Conservation (phyloP, 92 coral and sea anemone genomes). For the Porites cylindrica region DNA sequence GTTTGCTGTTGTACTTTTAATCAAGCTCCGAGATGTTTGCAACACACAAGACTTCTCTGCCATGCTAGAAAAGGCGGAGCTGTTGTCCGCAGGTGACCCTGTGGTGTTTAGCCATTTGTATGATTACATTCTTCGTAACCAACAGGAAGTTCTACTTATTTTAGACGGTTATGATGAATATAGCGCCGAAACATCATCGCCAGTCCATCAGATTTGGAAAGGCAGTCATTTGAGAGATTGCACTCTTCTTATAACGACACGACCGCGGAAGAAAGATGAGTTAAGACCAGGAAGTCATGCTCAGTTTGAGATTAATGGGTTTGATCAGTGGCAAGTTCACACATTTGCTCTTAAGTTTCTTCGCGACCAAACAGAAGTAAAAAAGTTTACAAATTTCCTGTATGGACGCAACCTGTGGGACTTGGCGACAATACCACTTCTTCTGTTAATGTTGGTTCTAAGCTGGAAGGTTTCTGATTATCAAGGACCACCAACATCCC, state of each 20-base stretch:
- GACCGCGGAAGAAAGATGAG: conserved; percentile 3
- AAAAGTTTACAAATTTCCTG: neutral
- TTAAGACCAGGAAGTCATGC: neutral
- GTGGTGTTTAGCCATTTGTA: neutral
- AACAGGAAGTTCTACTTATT: conserved; percentile 15
- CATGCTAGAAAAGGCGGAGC: neutral
- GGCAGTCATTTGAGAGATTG: conserved; percentile 27
- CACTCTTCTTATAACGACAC: conserved; percentile 11
- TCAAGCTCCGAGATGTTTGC: conserved; percentile 29
- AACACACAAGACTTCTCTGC: neutral
- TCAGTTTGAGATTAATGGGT: conserved; percentile 36
- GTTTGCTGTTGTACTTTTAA: conserved; percentile 16
- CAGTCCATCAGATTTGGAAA: conserved; percentile 9
- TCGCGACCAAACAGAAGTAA: neutral
- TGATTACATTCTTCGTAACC: conserved; percentile 2
- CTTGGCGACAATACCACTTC: conserved; percentile 27
- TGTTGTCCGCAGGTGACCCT: conserved; percentile 23
- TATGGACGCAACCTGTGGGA: neutral
- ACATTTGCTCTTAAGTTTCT: conserved; percentile 14
- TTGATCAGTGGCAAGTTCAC: neutral
- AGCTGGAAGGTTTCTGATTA: conserved; percentile 18
- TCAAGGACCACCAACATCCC: neutral
- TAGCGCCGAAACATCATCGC: neutral
- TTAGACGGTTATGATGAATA: conserved; percentile 46
- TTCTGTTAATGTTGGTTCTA: conserved; percentile 13